Conservation (phyloP, 2,797 vertebrate genomes). For the Gymnothorax javanicus region DNA sequence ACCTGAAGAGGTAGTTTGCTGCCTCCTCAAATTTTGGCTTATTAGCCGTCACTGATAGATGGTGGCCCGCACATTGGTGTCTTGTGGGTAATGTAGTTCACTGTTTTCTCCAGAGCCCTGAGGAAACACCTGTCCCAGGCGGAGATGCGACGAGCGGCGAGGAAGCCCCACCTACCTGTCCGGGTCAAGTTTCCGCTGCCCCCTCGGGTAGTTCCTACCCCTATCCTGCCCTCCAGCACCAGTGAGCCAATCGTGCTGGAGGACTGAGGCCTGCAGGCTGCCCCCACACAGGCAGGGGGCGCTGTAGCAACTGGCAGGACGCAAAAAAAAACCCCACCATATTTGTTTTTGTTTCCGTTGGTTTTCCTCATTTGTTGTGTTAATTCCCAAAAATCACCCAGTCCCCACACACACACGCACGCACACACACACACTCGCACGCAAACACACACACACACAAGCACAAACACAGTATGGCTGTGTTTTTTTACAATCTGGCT, state of each 20-base stretch:
- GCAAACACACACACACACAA: slow-evolving; percentile 32
- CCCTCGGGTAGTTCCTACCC: slow-evolving; percentile 71
- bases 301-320: slow-evolving; percentile 45
- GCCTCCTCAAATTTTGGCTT: no score
- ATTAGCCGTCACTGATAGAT: no score
- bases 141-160: slow-evolving; percentile 88
- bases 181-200: slow-evolving; percentile 82
- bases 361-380: slow-evolving; percentile 53
- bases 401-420: slow-evolving; percentile 41
- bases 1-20: no score
- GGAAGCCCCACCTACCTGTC: slow-evolving; percentile 86
- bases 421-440: slow-evolving; percentile 39
- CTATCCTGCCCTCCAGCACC: slow-evolving; percentile 85
- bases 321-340: slow-evolving; percentile 46
- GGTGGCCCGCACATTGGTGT: neutral
- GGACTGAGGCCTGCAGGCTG: slow-evolving; percentile 71
- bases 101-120: slow-evolving; percentile 73
- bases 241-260: slow-evolving; percentile 91
- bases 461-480: slow-evolving; percentile 34
- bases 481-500: slow-evolving; percentile 40
- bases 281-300: slow-evolving; percentile 33
- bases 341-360: slow-evolving; percentile 52
- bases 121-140: slow-evolving; percentile 89
- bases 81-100: slow-evolving; percentile 5
- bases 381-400: slow-evolving; percentile 46